These are phyloP conservation scores for Coluber constrictor DNA, from an alignment of 2,797 vertebrate genomes.

Conservation along the genomic window DNA sequence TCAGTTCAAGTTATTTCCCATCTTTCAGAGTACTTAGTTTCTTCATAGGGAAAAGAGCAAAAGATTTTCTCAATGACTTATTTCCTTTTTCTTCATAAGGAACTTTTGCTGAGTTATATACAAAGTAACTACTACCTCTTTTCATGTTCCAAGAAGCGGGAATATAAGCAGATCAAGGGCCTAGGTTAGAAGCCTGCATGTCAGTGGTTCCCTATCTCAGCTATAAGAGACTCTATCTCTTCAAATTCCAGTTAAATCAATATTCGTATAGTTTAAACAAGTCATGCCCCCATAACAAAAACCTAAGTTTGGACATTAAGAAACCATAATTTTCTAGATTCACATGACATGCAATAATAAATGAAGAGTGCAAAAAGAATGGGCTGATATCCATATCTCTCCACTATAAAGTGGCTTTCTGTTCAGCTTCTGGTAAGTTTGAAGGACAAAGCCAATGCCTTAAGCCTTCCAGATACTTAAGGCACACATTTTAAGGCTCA, in stretches of 20 bases:
- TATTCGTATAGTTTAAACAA: slow-evolving; percentile 10
- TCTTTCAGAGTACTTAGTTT: background rate
- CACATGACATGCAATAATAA: background rate
- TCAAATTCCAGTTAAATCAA: slow-evolving; percentile 12
- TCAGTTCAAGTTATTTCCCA: background rate
- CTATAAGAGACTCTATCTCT: background rate
- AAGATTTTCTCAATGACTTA: background rate
- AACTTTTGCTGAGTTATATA: background rate
- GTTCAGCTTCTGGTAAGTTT: background rate
- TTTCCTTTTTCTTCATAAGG: background rate
- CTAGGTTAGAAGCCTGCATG: background rate
- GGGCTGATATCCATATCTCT: background rate
- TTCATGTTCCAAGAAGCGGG: background rate
- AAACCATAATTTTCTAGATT: background rate
- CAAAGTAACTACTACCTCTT: background rate
- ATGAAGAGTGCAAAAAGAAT: background rate
- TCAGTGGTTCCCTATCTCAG: background rate
- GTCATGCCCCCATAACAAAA: background rate
- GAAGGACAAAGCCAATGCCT: background rate
- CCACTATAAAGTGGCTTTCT: background rate
- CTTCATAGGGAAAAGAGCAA: background rate
- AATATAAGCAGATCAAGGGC: background rate
- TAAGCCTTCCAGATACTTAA: background rate
- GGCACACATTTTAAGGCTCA: background rate
- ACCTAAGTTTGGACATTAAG: background rate